Evolutionary conservation across 2,113 vertebrate genomes (phyloP).

Genomic region (Passer montanus): DNA sequence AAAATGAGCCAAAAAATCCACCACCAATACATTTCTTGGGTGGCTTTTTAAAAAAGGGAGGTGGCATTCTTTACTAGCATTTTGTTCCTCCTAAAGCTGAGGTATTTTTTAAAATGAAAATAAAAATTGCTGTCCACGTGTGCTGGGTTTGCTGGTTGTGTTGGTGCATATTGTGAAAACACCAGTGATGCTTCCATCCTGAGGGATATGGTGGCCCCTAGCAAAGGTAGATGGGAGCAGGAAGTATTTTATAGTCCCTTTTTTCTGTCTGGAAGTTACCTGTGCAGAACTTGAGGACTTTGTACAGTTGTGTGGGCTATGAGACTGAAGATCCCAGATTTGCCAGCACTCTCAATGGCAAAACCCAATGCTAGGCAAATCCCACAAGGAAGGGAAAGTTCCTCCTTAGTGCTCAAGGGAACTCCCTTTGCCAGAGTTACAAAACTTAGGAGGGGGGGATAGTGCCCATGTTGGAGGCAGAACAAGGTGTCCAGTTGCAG

Average conservation of each 20-base stretch:
- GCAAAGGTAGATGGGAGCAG: neutral
- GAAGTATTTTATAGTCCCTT: neutral
- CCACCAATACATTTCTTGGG: neutral
- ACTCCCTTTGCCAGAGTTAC: fast-evolving
- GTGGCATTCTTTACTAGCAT: neutral
- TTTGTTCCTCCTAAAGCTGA: neutral
- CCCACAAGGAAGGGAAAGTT: neutral
- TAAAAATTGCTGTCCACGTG: fast-evolving
- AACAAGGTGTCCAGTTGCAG: neutral
- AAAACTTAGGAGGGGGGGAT: neutral
- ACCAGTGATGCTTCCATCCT: neutral
- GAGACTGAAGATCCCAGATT: neutral
- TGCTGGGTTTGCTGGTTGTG: neutral
- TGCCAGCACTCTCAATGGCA: neutral
- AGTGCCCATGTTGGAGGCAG: neutral
- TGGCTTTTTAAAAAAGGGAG: neutral
- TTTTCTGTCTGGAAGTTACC: neutral
- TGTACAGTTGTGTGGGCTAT: neutral
- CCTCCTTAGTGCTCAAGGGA: neutral
- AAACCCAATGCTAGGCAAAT: neutral
- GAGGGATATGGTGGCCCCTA: neutral
- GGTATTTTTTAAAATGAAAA: neutral
- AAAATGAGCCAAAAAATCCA: neutral
- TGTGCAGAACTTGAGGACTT: neutral
- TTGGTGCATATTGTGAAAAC: neutral